A percentile compares a stretch with the other conserved stretches of the same genome.
Conservation (phyloP, 35 echinoderm and acorn worm species). For the Ophiothrix spiculata region DNA sequence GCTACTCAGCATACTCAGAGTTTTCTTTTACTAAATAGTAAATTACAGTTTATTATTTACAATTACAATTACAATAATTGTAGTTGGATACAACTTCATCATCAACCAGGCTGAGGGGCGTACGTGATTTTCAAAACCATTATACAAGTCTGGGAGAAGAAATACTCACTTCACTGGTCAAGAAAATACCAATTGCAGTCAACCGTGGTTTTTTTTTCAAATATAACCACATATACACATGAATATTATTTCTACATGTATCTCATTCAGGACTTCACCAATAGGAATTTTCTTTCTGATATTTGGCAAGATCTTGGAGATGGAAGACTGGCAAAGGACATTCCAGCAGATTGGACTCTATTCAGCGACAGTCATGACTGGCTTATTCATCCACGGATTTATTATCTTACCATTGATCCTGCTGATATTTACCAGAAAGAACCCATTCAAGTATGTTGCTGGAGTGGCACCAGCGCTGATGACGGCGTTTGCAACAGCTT, state of each 20-base stretch:
- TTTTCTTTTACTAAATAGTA: no score
- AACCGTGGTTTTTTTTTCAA: background rate
- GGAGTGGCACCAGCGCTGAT: conserved; percentile 86
- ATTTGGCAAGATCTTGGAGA: conserved; percentile 65
- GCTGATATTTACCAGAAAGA: conserved; percentile 69
- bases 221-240: background rate
- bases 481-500: conserved; percentile 92
- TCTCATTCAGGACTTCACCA: conserved; percentile 65
- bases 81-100: no score
- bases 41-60: no score
- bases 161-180: no score
- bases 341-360: conserved; percentile 91
- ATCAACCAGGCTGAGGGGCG: no score
- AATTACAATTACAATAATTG: no score
- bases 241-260: background rate
- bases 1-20: no score
- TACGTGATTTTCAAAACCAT: no score
- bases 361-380: conserved; percentile 73
- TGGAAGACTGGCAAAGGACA: conserved; percentile 75
- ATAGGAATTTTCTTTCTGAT: conserved; percentile 98
- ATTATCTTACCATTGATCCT: conserved; percentile 74
- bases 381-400: conserved; percentile 76
- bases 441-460: conserved; percentile 41
- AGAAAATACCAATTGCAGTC: no score
- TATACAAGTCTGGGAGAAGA: background rate